A percentile compares a stretch with the other conserved stretches of the same genome.
These are phyloP conservation scores for Melanostigma gelatinosum DNA, from an alignment of 2,113 vertebrate species.

Conservation along the genomic window DNA sequence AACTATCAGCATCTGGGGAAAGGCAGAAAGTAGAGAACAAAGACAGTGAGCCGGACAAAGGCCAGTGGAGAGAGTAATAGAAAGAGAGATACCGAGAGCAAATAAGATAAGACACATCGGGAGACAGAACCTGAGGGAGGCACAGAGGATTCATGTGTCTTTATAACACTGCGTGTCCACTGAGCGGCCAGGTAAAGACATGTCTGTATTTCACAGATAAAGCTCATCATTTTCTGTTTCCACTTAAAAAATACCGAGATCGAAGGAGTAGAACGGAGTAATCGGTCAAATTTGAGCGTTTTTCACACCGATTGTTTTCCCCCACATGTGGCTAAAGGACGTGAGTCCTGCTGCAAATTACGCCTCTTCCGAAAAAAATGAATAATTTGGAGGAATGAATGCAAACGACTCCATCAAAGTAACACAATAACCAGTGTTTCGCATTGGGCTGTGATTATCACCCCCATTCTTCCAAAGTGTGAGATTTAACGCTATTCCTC, in stretches of 20 bases:
- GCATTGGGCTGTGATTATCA: neutral
- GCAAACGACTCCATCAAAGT: neutral
- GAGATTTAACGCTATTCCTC: neutral
- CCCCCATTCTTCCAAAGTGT: neutral
- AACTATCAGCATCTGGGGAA: slow-evolving; percentile 40
- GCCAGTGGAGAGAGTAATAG: slow-evolving; percentile 13
- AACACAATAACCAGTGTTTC: neutral
- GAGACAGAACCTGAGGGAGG: slow-evolving; percentile 36
- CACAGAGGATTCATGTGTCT: slow-evolving; percentile 41
- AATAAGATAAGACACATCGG: slow-evolving; percentile 29
- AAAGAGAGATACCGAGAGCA: slow-evolving; percentile 27
- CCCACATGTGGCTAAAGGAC: neutral
- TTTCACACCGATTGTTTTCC: slow-evolving; percentile 1
- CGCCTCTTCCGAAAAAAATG: neutral
- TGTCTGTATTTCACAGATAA: slow-evolving; percentile 26
- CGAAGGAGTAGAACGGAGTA: neutral
- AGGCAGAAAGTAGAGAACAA: slow-evolving; percentile 41
- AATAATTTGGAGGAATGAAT: neutral
- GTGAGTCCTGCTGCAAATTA: neutral
- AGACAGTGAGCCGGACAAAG: slow-evolving; percentile 29
- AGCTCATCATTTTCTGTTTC: slow-evolving; percentile 22
- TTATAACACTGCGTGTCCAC: slow-evolving; percentile 13
- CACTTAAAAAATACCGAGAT: neutral
- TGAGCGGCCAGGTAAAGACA: neutral
- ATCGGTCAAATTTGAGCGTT: neutral